Conservation (phyloP, 2,113 vertebrate genomes). For the Petromus typicus region DNA sequence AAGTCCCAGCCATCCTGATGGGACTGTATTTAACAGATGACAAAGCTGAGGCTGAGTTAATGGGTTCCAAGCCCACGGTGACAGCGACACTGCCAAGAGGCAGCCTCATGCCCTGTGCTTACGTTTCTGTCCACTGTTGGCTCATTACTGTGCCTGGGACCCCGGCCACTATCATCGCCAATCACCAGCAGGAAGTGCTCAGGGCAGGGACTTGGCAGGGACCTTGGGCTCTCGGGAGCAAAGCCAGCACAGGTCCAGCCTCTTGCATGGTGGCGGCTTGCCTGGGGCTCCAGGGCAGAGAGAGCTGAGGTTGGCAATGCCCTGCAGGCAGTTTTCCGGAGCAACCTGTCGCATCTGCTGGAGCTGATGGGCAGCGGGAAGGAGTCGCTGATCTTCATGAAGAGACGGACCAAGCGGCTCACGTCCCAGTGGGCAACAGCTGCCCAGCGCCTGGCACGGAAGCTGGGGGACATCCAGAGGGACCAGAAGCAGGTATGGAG, state of each 20-base stretch:
- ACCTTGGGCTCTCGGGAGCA: neutral
- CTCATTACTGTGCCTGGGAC: neutral
- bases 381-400: conserved; percentile 98
- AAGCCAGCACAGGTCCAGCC: neutral
- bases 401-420: conserved; percentile 93
- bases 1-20: too few species aligned
- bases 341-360: conserved; percentile 91
- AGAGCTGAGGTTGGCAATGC: neutral
- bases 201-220: fast-evolving
- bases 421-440: conserved; percentile 93
- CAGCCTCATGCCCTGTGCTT: neutral
- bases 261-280: fast-evolving
- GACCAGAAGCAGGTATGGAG: conserved; percentile 91
- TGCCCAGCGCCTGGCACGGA: conserved; percentile 89
- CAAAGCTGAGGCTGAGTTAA: neutral
- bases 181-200: fast-evolving
- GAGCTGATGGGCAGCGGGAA: conserved; percentile 96
- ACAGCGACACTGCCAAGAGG: neutral
- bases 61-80: neutral
- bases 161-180: neutral
- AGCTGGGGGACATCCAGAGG: conserved; percentile 85
- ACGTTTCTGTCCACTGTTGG: neutral
- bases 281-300: neutral
- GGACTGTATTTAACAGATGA: neutral
- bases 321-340: conserved; percentile 91